Conservation (phyloP, 1,140 invertebrate species). For the Pseudomyrmex gracilis region DNA sequence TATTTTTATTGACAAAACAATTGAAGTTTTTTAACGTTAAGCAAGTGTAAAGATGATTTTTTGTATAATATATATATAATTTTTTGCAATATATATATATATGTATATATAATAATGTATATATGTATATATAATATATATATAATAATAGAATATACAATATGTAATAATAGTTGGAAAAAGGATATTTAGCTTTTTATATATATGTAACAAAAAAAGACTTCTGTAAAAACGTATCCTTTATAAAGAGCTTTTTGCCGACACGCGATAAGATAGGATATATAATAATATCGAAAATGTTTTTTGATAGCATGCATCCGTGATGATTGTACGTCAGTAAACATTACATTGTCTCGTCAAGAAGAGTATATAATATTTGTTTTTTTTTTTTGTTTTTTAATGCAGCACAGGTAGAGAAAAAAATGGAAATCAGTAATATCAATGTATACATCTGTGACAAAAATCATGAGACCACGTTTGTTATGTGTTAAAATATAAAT, state of each 20-base stretch:
- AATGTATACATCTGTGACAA: background rate
- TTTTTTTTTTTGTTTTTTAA: slow-evolving; percentile 49
- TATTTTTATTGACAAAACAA: too few relatives aligned
- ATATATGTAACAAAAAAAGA: slow-evolving; percentile 29
- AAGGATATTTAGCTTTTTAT: slow-evolving; percentile 41
- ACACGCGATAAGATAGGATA: background rate
- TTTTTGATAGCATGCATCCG: slow-evolving; percentile 59
- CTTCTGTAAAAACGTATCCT: slow-evolving; percentile 25
- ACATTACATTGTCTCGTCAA: slow-evolving; percentile 31
- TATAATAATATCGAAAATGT: slow-evolving; percentile 55
- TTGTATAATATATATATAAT: too few relatives aligned
- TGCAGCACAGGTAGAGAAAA: slow-evolving; percentile 3
- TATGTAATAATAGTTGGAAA: slow-evolving; percentile 34
- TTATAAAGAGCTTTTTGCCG: slow-evolving; percentile 41
- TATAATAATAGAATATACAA: slow-evolving; percentile 36
- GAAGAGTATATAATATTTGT: slow-evolving; percentile 66
- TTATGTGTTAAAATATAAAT: too few relatives aligned
- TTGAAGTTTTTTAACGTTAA: too few relatives aligned
- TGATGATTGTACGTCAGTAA: slow-evolving; percentile 68
- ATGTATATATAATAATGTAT: too few relatives aligned
- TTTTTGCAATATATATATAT: too few relatives aligned
- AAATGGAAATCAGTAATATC: slow-evolving; percentile 5
- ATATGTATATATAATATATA: too few relatives aligned
- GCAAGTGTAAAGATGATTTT: too few relatives aligned
- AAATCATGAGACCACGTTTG: background rate